Conservation (phyloP, 1,140 invertebrate genomes). For the Oreohelix idahoensis region DNA sequence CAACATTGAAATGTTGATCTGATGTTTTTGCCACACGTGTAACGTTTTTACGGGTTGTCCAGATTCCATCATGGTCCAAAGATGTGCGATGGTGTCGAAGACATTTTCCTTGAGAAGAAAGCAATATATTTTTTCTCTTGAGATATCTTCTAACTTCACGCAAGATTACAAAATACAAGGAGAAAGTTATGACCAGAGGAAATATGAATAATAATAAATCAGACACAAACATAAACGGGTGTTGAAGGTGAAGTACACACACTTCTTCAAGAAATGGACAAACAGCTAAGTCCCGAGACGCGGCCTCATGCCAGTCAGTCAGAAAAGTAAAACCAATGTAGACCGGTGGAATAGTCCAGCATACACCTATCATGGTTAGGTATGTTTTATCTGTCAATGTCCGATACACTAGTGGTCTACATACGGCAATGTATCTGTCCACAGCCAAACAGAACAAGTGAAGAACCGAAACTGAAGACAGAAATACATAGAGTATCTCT, state of each 20-base stretch:
- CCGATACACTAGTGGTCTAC: not conserved
- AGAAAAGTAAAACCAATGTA: not conserved
- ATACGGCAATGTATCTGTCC: constrained; percentile 9
- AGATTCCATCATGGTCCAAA: too few relatives aligned
- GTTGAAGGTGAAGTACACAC: not conserved
- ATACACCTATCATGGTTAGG: not conserved
- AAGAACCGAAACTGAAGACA: not conserved
- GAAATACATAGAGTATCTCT: not conserved
- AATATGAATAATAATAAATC: not conserved
- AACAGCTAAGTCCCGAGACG: not conserved
- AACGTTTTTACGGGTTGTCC: too few relatives aligned
- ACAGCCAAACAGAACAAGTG: not conserved
- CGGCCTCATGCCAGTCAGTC: not conserved
- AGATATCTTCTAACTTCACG: too few relatives aligned
- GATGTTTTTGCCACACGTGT: too few relatives aligned
- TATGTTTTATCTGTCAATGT: not conserved
- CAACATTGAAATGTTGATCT: too few relatives aligned
- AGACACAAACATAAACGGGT: not conserved
- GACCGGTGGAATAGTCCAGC: not conserved
- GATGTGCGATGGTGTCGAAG: too few relatives aligned
- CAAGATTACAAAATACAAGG: not conserved
- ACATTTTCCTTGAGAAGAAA: too few relatives aligned
- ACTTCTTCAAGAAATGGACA: not conserved
- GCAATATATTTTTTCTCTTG: too few relatives aligned
- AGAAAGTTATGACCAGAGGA: not conserved